Percentiles rank a stretch among this genome's conserved stretches.
phyloP scores from a whole-genome alignment of 23 tunicate species.

The Halocynthia roretzi region DNA sequence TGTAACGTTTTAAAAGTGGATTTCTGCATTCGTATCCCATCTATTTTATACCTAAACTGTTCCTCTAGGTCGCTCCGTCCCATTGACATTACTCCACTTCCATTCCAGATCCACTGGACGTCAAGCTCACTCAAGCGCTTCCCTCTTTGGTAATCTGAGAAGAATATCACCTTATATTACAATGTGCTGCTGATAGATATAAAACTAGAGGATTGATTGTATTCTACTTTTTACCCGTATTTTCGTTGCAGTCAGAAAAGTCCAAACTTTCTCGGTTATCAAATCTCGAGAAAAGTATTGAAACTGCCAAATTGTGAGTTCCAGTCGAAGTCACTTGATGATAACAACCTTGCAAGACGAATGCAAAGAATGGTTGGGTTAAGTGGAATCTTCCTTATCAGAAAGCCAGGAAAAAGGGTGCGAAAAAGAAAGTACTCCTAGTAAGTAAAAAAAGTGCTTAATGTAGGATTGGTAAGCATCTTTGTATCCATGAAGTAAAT shows the following conservation, averaged over 20 bases:
- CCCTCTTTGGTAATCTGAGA: slow-evolving; percentile 35
- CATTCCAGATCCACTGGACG: slow-evolving; percentile 64
- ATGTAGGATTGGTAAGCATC: too few species aligned
- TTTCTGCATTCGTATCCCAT: too few species aligned
- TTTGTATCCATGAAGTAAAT: too few species aligned
- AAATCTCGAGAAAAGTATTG: slow-evolving; percentile 29
- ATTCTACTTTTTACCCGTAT: slow-evolving; percentile 15
- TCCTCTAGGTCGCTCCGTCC: slow-evolving; percentile 64
- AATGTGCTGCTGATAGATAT: background rate
- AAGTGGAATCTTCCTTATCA: too few species aligned
- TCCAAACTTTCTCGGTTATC: slow-evolving; percentile 28
- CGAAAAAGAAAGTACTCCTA: too few species aligned
- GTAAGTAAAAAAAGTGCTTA: too few species aligned
- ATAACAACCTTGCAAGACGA: slow-evolving; percentile 26
- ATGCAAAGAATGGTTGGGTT: background rate
- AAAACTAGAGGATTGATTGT: background rate
- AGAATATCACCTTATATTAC: background rate
- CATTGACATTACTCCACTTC: slow-evolving; percentile 74
- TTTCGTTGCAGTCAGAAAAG: slow-evolving; percentile 32
- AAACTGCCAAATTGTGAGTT: slow-evolving; percentile 36
- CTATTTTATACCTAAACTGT: slow-evolving; percentile 4
- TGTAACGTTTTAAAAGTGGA: too few species aligned
- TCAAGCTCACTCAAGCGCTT: slow-evolving; percentile 38
- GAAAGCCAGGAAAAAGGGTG: too few species aligned
- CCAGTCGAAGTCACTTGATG: slow-evolving; percentile 38